Conservation (phyloP, 2,797 vertebrate species). For the Karalla daura region DNA sequence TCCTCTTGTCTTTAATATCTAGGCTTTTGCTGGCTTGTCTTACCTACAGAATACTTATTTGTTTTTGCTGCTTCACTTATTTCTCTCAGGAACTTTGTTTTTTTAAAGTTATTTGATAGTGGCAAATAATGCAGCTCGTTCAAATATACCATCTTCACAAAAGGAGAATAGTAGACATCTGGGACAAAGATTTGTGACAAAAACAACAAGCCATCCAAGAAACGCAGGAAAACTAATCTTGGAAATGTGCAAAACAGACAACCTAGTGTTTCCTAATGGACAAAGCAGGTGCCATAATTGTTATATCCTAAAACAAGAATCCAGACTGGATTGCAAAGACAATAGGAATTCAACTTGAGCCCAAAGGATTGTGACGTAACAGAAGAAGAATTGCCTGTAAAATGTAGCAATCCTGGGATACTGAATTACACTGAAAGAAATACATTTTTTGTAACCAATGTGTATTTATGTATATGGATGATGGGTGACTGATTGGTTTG, state of each 20-base stretch:
- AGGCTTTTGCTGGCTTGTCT: background rate
- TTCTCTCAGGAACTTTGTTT: too few relatives aligned
- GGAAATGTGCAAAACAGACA: slow-evolving; percentile 14
- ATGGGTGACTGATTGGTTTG: background rate
- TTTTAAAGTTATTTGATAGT: too few relatives aligned
- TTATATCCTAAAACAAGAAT: slow-evolving; percentile 3
- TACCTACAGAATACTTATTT: background rate
- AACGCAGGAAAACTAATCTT: slow-evolving; percentile 9
- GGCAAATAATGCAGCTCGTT: background rate
- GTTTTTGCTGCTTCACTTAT: background rate
- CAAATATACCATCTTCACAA: background rate
- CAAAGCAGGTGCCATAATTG: background rate
- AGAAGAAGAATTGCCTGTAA: background rate
- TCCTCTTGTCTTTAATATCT: background rate
- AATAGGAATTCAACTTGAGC: background rate
- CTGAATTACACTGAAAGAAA: background rate
- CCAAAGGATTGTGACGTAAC: background rate
- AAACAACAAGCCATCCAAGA: slow-evolving; percentile 31
- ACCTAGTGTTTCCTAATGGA: slow-evolving; percentile 23
- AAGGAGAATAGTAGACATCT: slow-evolving; percentile 27
- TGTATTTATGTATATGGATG: background rate
- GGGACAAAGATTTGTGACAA: slow-evolving; percentile 10
- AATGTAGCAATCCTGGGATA: background rate
- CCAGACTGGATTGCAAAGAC: background rate
- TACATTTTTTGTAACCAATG: background rate